Base-by-base conservation (phyloP, 1,140 invertebrate genomes). In the Portunus trituberculatus region DNA sequence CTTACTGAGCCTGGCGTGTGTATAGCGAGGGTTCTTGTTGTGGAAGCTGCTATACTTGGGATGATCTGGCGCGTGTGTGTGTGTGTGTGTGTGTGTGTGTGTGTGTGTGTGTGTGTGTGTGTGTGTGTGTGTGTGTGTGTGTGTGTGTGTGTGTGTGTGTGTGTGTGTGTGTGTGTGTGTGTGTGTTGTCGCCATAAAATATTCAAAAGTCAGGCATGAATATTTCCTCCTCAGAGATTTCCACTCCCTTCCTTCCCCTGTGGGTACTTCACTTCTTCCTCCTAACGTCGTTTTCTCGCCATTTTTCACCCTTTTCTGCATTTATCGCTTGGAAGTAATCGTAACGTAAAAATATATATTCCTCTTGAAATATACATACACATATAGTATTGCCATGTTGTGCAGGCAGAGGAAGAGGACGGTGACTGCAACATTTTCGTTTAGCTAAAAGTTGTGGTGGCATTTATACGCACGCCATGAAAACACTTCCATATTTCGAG, bases 91-190 rank as follows among this genome's bases (percentile, higher is more conserved):
- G 48, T 52, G 48, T 52, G 48, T 52, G 48, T 52, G 48, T 52
- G 48, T 52, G 48, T 52, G 48, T 52, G 48, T 52, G 48, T 52
- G 20, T 76, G 59, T 76, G 59, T 76, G 59, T 76, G 59, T 76
- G 59, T 76, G 59, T 76, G 59, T 76, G 59, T 76, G 59, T 14
- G 59, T 76, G 59, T 76, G 59, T 76, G 59, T 76, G 20, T 76
- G 59, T 76, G 59, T 76, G 59, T 76, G 59, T 76, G 59, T 76
- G 59, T 76, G 59, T 76, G 59, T 76, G 59, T 76, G 59, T 76
- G 59, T 76, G 10, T 76, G 10, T 76, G 20, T n/a, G 67, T 76
- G 16, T 59, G 52, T 59, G 52, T 59, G 52, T 59, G 52, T 59
- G 52, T 59, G 52, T 59, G 52, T 59, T 59, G 16, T 10, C 16